Evolutionary conservation across 2,797 vertebrate genomes (phyloP), one percentile per base, ranked within the genome.

Genomic region (Coregonus ussuriensis): DNA sequence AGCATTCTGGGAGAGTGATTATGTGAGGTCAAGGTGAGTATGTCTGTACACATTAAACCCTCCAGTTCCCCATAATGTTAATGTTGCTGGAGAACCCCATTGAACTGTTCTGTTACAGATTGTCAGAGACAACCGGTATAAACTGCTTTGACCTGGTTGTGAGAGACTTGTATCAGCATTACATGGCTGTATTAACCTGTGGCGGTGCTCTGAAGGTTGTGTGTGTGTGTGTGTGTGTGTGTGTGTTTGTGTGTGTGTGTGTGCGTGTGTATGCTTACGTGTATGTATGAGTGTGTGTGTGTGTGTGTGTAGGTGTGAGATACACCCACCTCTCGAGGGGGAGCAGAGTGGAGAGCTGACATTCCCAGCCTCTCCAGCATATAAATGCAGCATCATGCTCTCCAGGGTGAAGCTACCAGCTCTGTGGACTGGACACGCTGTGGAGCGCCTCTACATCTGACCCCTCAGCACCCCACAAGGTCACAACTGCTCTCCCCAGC

Each of bases 331-430:
- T 86, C 84, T 83, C 82, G 76, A 65, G 86, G 84, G 83, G 85
- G 73, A 74, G 79, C 83, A 77, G 79, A 88, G 78, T 82, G 80
- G 76, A 83, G 84, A 89, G 83, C 84, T 89, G 88, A 86, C 86
- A 88, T 84, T 72, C 77, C 76, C 62, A 80, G 67, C 80, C 76
- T 89, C 83, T 80, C 69, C 72, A 53, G 86, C 81, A 91, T 92
- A 89, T 92, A 91, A 91, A 92, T 91, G 79, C 53, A 75, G 51
- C 62, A 77, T 71, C 77, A 80, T 79, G 82, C 74, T 83, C 14
- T 63, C 75, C 66, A 70, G 81, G 65, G 66, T 16, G 29, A 29
- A 75, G 78, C 79, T 25, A 63, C 79, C 56, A 74, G 81, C 83
- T 82, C 78, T 18, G 62, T 75, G 75, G 86, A 84, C 52, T 77